Evolutionary conservation across 35 echinoderm and acorn worm species (phyloP).

Genomic region (Ophioderma brevispina): DNA sequence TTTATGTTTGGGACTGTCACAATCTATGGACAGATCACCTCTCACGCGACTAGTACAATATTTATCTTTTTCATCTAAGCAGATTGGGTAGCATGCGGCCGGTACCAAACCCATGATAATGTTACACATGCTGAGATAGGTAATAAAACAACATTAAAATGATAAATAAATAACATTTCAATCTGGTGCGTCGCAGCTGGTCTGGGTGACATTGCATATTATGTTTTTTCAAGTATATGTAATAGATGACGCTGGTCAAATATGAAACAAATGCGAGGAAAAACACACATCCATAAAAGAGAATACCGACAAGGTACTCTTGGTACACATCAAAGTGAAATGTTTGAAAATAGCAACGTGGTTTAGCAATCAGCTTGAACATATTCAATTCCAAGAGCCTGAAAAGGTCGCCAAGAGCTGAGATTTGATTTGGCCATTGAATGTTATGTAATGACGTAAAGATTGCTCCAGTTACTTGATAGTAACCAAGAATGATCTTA

Average conservation of each 20-base stretch:
- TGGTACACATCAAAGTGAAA: constrained; percentile 18
- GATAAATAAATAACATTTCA: constrained; percentile 1
- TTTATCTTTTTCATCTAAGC: background rate
- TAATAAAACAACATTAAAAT: constrained; percentile 38
- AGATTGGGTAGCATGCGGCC: constrained; percentile 9
- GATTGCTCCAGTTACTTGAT: constrained; percentile 28
- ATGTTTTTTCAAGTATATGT: background rate
- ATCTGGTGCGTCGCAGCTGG: background rate
- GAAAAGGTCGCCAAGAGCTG: constrained; percentile 6
- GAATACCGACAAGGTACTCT: background rate
- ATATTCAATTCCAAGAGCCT: constrained; percentile 18
- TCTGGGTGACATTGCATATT: background rate
- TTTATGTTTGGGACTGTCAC: background rate
- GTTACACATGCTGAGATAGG: constrained; percentile 22
- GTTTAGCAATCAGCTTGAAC: constrained; percentile 20
- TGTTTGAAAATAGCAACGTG: constrained; percentile 20
- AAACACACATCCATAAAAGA: background rate
- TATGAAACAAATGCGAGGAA: background rate
- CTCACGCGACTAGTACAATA: background rate
- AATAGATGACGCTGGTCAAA: background rate
- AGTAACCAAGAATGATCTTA: constrained; percentile 48
- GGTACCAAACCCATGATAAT: constrained; percentile 26
- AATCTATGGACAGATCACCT: constrained; percentile 19
- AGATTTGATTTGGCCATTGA: constrained; percentile 1
- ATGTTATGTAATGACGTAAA: constrained; percentile 37